Percentiles rank a stretch among this genome's conserved stretches.
These are phyloP conservation scores for Ganaspis sp. DNA, from an alignment of 1,140 invertebrate species.

Conservation along the genomic window DNA sequence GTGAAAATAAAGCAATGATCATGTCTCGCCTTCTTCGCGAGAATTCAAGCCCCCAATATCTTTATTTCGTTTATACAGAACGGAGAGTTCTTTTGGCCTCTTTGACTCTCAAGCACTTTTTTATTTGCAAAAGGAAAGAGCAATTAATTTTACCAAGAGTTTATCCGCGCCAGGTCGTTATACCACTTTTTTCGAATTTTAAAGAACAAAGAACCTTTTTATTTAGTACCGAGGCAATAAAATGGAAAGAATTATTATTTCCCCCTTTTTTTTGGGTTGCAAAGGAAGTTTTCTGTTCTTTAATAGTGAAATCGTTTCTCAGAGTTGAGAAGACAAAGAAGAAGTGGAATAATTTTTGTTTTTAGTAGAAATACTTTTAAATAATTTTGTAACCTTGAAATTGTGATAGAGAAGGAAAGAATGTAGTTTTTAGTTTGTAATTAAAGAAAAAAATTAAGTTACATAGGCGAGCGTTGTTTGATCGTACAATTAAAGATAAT, in stretches of 20 bases:
- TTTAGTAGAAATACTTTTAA: too few relatives aligned
- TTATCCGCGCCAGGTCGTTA: slow-evolving; percentile 3
- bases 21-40: background rate
- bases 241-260: background rate
- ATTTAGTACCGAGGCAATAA: background rate
- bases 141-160: slow-evolving; percentile 4
- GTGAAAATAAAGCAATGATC: background rate
- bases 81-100: background rate
- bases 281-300: background rate
- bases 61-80: slow-evolving; percentile 3
- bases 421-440: too few relatives aligned
- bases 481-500: background rate
- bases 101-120: background rate
- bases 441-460: too few relatives aligned
- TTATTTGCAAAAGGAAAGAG: background rate
- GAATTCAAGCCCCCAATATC: background rate
- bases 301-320: background rate
- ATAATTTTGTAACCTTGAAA: too few relatives aligned
- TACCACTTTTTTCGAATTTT: slow-evolving; percentile 14
- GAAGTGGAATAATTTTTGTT: too few relatives aligned
- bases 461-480: background rate
- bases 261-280: background rate
- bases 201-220: slow-evolving; percentile 9
- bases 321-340: too few relatives aligned
- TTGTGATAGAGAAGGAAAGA: too few relatives aligned